Evolutionary conservation across 2,888 invertebrate species (phyloP).

Genomic region (Nineta flava): DNA sequence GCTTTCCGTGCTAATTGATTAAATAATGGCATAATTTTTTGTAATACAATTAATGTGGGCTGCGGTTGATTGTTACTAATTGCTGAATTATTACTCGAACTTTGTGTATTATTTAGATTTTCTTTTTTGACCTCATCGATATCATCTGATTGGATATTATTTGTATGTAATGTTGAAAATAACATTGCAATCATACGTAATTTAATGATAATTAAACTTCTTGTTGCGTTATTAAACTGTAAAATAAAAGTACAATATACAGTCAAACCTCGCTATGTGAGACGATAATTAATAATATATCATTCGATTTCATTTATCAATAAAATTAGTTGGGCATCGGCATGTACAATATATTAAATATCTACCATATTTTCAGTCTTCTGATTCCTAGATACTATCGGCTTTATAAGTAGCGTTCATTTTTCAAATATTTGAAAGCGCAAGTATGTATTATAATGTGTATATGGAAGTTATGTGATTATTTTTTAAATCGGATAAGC

Average conservation of each 20-base stretch:
- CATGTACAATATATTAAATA: too few species aligned
- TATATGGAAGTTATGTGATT: too few species aligned
- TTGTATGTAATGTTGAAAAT: conserved; percentile 41
- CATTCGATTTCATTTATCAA: too few species aligned
- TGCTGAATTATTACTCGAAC: conserved; percentile 1
- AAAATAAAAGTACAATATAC: conserved; percentile 10
- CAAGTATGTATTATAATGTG: too few species aligned
- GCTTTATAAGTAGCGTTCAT: too few species aligned
- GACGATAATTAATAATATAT: too few species aligned
- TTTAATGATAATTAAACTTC: conserved; percentile 38
- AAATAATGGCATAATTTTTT: conserved; percentile 45
- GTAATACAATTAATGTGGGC: conserved; percentile 40
- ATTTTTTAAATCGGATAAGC: too few species aligned
- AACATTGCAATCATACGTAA: conserved; percentile 53
- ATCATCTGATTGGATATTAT: conserved; percentile 20
- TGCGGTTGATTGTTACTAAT: conserved; percentile 27
- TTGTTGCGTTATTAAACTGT: conserved; percentile 31
- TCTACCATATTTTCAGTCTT: too few species aligned
- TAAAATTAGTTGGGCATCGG: too few species aligned
- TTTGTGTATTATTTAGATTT: neutral
- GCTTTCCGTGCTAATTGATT: conserved; percentile 41
- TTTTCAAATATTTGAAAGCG: too few species aligned
- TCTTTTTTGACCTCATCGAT: conserved; percentile 15
- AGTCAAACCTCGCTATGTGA: too few species aligned
- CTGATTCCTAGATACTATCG: too few species aligned